Base-by-base conservation (phyloP, 2,113 vertebrate genomes). In the Oplegnathus fasciatus region DNA sequence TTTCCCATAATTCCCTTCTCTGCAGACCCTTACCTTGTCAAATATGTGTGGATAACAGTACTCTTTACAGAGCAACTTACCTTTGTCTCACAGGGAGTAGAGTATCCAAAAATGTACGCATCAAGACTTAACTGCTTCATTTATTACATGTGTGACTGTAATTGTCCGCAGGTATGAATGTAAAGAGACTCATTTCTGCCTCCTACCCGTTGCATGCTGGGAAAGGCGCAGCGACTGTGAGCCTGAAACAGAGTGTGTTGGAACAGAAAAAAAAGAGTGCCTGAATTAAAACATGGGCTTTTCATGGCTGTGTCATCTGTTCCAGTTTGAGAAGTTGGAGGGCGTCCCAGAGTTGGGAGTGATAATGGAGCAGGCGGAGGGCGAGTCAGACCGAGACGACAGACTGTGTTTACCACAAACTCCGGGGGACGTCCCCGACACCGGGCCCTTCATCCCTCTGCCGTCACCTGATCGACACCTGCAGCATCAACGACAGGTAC, bases 401-500 rank as follows among this genome's bases (percentile, higher is more conserved):
- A 87, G 93, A 69, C 94, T 96, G 74, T 93, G 93, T 92, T 87
- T 95, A 77, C 94, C 92, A 28, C 94, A 71, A 76, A 86, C 92
- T 44, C 84, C 84, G 0, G 71, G 28, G 0, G 96, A 96, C 67
- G 84, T 62, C 14, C 60, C 82, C 0, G 96, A 96, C 5, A 86
- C 89, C 0, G 91, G 91, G 14, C 93, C 94, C 42, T 9, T n/a
- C 65, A 1, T 83, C 0, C 92, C 95, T 44, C 92, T 97, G 64
- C 95, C 93, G 64, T 96, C 96, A 44, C 91, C 94, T 4, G 97
- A 98, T 0, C 80, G 95, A n/a, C 91, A 91, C 86, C 90, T 95
- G 40, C 97, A 96, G 94, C 95, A 96, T 72, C 97, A 96, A 66
- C 97, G 96, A 93, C 98, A 98, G 98, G 98, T 99, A 94, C 48